Evolutionary conservation across 2,888 invertebrate species (phyloP), one percentile per base, ranked within the genome.

Genomic region (Aphelenchoides bicaudatus): DNA sequence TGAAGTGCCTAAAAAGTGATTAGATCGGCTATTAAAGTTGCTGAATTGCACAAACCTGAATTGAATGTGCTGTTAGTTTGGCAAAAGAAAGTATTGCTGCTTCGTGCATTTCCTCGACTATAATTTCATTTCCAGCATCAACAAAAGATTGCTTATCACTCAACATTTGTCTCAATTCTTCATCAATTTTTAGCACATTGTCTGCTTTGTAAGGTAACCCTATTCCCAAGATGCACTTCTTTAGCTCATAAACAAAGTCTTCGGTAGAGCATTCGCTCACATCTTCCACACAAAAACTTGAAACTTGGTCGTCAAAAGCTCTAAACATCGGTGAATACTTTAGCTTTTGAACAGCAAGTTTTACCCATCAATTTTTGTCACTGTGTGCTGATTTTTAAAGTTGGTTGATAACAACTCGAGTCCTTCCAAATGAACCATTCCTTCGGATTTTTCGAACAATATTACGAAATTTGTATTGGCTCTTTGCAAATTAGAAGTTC

Each of bases 371-470:
- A 39, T 62, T 27, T 37, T 34, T 25, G 39, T 61, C 23, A 34
- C 31, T 27, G 29, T 46, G 29, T 34, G 46, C n/a, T 48, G 39
- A 8, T 59, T 25, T 23, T 58, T 56, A n/a, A 48, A 37, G 37
- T 31, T 37, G 29, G 54, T 30, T 21, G 67, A 66, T 21, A 63
- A 39, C 19, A 63, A 21, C 82, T 92, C 91, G 43, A 92, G 80
- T 0, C 91, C 91, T 83, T 92, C 92, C 60, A 91, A 82, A 79
- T 91, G 90, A 0, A 90, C 88, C 54, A 91, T 81, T 10, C 88
- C 86, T 84, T 78, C 25, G 80, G 80, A 56, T 27, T 56, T 56
- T 37, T 69, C 71, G 51, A 71, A 71, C 52, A 70, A 59, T 34
- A 57, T 63, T 16, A 64, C 56, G 30, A 68, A 64, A 39, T 71